Evolutionary conservation across 2,113 vertebrate species (phyloP), one percentile per base, ranked within the genome.

Genomic region (Emydura subglobosa): DNA sequence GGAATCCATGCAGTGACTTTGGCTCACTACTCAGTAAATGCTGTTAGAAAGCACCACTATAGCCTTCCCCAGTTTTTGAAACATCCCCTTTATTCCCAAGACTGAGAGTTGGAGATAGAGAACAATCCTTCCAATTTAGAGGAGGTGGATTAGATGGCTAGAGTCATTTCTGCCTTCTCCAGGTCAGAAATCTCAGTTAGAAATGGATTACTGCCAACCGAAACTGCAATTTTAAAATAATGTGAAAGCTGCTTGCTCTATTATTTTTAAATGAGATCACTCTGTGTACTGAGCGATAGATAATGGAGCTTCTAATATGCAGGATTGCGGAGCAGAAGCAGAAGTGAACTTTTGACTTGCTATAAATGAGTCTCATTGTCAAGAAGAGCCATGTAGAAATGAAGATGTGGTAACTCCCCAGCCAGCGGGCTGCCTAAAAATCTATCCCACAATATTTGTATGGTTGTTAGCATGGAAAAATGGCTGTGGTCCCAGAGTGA

Each of bases 201-300:
- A 76, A 76, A 53, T 39, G 14, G 21, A 78, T 91, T 80, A 53
- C 65, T 90, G 76, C 47, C 50, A 88, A 31, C 27, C 80, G 81
- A 91, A 91, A n/a, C 31, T 86, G 61, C 34, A 50, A 39, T 88
- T 95, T 94, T 50, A 72, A 54, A 72, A 94, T 82, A 88, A 72
- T 44, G 22, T 3, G 72, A n/a, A 87, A 92, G 24, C 80, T 81
- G 39, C 25, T 76, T 85, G 39, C 4, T 22, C 12, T 83, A 0
- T 90, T 78, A 13, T 84, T 88, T 95, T 92, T 79, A 27, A 31
- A 42, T 54, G 27, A 79, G 8, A 50, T 51, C 21, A 54, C 78
- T 90, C 13, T 68, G 61, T 68, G 31, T 68, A 68, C 31, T n/a
- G 61, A 9, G 22, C 2, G 82, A 25, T 59, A 78, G 47, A 9